Base-by-base conservation (phyloP, 1,140 invertebrate species). In the Caenorhabditis latens region DNA sequence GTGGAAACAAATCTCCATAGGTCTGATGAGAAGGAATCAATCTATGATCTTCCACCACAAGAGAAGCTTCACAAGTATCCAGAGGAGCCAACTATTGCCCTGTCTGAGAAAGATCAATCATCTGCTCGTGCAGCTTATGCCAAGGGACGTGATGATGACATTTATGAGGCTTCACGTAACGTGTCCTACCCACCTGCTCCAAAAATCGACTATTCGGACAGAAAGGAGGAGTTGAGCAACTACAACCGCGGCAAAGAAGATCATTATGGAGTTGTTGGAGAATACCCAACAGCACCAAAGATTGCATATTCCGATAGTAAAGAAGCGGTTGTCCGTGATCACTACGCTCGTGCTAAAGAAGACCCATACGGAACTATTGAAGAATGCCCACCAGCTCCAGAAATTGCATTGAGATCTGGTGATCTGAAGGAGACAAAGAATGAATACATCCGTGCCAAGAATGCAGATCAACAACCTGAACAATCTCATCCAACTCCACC, bases 11-110 rank as follows among this genome's bases (percentile, higher is more conserved):
- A 48, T 5, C 67, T 86, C n/a, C 86, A 75, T 55, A n/a, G 86
- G 11, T 79, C 86, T n/a, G 86, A 86, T 8, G 71, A 82, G 48
- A 86, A 86, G 71, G 86, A 86, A 8, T 79, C 50, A 3, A 84
- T 86, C n/a, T 86, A 86, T 53, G 86, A 86, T 55, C 50, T 86
- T 71, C 86, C 86, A 46, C 86, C 86, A 32, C 63, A 79, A 79
- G 71, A 79, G n/a, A 79, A 53, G 24, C 71, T 79, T 79, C 71
- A 79, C 40, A 79, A 50, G 9, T 79, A 50, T n/a, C 71, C 71
- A 53, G 71, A 79, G 46, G 71, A 79, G 40, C 71, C 71, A 50
- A 79, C n/a, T 11, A 79, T 79, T 50, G 71, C 71, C 14, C 71
- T 79, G 9, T n/a, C n/a, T 11, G 46, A 43, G 5, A 71, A 46